Evolutionary conservation across 2,888 invertebrate species (phyloP), one percentile per base, ranked within the genome.

Genomic region (Platerodrilus igneus): DNA sequence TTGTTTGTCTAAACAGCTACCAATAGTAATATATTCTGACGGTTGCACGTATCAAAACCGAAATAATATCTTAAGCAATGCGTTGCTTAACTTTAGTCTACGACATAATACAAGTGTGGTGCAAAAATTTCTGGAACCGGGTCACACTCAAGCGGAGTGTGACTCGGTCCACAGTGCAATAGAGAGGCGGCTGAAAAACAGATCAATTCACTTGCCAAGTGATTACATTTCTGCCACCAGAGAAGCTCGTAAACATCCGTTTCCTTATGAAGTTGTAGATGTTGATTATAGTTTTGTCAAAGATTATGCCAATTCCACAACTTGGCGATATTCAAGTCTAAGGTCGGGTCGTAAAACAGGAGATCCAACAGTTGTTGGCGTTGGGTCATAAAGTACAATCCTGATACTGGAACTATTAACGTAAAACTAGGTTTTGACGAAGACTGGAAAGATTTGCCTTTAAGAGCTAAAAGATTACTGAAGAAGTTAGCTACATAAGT

Each of bases 351-450:
- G 7, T n/a, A 27, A 20, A 8, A 3, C 28, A 6, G 14, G 19
- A 2, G 29, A 36, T n/a, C 29, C 28, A 7, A 17, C 17, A 11
- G 28, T 36, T 17, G 21, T 21, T 5, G 15, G 23, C 17, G 10
- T 36, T 15, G 29, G 10, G 27, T 15, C 15, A 15, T 35, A 18
- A 11, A 19, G 9, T 35, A 35, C 19, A 9, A 27, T 17, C n/a
- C 10, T 15, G 26, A 27, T 17, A 10, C 10, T 15, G 26, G 26
- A 8, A 9, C 3, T 8, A 34, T 34, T 10, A n/a, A 7, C 2
- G 18, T 10, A 6, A 35, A 35, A 27, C 14, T 27, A 14, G n/a
- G 20, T 19, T 35, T 35, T 27, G 35, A 26, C 11, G 27, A 35
- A 3, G 20, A 35, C 6, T 19, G 11, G 11, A n/a, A 18, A 15